phyloP scores from a whole-genome alignment of 2,888 invertebrate genomes.

The Idaea dimidiata region DNA sequence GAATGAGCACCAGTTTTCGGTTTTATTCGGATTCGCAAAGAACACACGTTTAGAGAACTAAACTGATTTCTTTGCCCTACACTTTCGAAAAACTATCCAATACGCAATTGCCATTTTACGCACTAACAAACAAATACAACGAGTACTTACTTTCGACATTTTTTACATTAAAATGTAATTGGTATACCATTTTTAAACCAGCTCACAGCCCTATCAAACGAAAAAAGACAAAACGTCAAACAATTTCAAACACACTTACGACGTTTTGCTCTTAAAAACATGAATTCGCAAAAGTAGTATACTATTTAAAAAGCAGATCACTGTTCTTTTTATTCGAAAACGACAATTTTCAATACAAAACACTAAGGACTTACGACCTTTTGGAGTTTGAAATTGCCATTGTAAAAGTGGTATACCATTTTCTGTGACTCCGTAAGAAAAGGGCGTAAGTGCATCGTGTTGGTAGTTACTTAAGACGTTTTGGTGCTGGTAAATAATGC shows the following conservation, averaged over 20 bases:
- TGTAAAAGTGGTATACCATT: conserved; percentile 1
- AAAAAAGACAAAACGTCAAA: background rate
- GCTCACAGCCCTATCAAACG: background rate
- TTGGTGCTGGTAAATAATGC: background rate
- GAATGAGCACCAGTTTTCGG: too few species aligned
- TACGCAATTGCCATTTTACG: background rate
- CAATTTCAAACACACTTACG: background rate
- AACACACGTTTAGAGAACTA: too few species aligned
- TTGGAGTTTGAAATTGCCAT: background rate
- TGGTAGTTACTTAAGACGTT: background rate
- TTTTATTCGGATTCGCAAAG: too few species aligned
- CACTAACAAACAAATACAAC: background rate
- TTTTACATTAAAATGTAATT: background rate
- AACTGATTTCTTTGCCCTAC: background rate
- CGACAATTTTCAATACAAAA: background rate
- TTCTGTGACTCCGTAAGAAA: background rate
- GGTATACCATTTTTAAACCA: background rate
- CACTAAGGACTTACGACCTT: background rate
- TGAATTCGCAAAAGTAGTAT: background rate
- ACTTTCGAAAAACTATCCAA: background rate
- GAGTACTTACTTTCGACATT: background rate
- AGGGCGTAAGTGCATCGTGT: background rate
- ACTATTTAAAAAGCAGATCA: background rate
- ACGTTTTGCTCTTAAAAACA: background rate
- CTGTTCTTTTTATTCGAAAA: background rate